These are phyloP conservation scores for Corvus moneduloides DNA, from an alignment of 2,113 vertebrate species.

Conservation along the genomic window DNA sequence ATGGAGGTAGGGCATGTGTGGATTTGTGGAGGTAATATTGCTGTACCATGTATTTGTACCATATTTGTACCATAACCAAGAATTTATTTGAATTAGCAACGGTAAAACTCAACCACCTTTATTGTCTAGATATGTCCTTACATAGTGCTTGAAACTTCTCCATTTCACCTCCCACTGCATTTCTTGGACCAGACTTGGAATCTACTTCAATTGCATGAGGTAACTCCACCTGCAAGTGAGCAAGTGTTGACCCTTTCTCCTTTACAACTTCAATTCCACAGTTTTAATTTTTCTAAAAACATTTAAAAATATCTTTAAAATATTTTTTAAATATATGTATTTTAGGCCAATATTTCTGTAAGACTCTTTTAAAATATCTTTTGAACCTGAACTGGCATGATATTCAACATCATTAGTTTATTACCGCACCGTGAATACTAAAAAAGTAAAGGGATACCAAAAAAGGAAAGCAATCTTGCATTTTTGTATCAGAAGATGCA, in stretches of 20 bases:
- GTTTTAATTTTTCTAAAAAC: not conserved
- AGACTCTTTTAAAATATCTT: not conserved
- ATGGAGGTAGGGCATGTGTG: not conserved
- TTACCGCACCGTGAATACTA: not conserved
- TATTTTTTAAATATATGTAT: not conserved
- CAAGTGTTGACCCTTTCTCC: not conserved
- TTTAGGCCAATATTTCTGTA: not conserved
- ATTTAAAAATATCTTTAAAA: not conserved
- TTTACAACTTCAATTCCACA: not conserved
- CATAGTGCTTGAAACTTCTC: not conserved
- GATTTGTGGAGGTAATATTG: slow-evolving; percentile 14
- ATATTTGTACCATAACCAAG: not conserved
- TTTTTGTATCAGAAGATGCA: not conserved
- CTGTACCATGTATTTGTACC: not conserved
- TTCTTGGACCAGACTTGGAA: not conserved
- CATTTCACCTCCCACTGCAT: not conserved
- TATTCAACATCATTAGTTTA: not conserved
- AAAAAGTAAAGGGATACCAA: not conserved
- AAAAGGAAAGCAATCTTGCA: not conserved
- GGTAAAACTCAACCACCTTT: not conserved
- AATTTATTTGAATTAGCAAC: not conserved
- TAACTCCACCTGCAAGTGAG: not conserved
- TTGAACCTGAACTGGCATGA: not conserved
- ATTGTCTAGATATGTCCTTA: not conserved
- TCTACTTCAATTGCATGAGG: not conserved